phyloP scores from a whole-genome alignment of 2,797 vertebrate genomes.

The Spondyliosoma cantharus region DNA sequence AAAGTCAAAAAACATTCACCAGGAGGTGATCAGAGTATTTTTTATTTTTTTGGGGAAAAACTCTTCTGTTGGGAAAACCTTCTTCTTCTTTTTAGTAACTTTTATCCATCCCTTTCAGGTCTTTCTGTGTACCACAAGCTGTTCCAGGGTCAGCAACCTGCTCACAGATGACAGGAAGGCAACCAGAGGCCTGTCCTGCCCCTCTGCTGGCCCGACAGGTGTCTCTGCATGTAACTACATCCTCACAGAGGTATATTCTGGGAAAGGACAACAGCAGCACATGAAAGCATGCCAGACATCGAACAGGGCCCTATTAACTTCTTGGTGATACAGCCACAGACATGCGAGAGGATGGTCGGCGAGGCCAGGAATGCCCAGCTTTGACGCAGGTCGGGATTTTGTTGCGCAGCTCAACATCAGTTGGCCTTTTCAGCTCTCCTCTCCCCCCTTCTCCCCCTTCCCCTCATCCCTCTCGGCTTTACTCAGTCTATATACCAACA shows the following conservation, averaged over 20 bases:
- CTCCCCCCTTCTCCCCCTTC: neutral
- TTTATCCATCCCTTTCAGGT: constrained; percentile 68
- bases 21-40: constrained; percentile 13
- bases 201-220: constrained; percentile 75
- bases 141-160: constrained; percentile 72
- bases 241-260: constrained; percentile 72
- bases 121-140: constrained; percentile 78
- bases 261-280: constrained; percentile 70
- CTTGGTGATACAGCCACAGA: constrained; percentile 69
- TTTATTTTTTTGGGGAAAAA: constrained; percentile 1
- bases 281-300: constrained; percentile 71
- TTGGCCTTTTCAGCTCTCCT: constrained; percentile 65
- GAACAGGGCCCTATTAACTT: constrained; percentile 74
- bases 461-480: constrained; percentile 41
- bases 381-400: constrained; percentile 80
- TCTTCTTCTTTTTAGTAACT: constrained; percentile 20
- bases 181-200: constrained; percentile 61
- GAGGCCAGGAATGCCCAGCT: constrained; percentile 76
- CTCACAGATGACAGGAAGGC: constrained; percentile 80
- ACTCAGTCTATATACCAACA: constrained; percentile 63
- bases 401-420: constrained; percentile 76
- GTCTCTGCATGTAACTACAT: constrained; percentile 81
- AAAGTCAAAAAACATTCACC: constrained; percentile 20
- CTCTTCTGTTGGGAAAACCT: constrained; percentile 2
- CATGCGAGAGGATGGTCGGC: constrained; percentile 69